Conservation (phyloP, 2,113 vertebrate species). For the Puma concolor region DNA sequence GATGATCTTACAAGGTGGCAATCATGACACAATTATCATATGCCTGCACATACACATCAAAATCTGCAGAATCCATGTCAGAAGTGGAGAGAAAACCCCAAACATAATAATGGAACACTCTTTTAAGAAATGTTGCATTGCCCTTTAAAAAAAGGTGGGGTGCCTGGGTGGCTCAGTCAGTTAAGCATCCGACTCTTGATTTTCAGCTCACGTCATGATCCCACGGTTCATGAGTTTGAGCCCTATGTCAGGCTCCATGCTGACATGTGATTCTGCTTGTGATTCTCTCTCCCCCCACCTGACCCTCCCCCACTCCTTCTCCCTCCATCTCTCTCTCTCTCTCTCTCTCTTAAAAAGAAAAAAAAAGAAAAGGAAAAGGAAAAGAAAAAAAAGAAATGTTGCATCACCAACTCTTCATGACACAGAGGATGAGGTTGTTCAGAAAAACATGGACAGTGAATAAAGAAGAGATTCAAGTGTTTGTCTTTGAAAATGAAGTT, state of each 20-base stretch:
- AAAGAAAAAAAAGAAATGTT: not conserved
- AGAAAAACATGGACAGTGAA: not conserved
- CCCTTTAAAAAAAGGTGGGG: too few relatives aligned
- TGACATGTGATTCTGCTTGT: too few relatives aligned
- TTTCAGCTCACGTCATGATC: too few relatives aligned
- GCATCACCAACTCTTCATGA: not conserved
- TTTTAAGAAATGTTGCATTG: not conserved
- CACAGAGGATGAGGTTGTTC: not conserved
- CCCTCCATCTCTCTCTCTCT: too few relatives aligned
- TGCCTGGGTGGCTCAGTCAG: too few relatives aligned
- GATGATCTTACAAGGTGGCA: not conserved
- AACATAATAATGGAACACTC: not conserved
- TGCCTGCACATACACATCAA: not conserved
- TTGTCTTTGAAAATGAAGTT: not conserved
- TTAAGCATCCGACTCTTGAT: too few relatives aligned
- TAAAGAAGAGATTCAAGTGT: not conserved
- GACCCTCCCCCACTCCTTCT: too few relatives aligned
- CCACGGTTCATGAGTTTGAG: too few relatives aligned
- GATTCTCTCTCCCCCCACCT: too few relatives aligned
- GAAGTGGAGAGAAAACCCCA: not conserved
- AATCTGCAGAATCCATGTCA: not conserved
- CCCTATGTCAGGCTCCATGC: too few relatives aligned
- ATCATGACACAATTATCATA: not conserved
- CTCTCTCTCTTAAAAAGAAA: too few relatives aligned
- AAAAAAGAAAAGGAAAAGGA: too few relatives aligned